Evolutionary conservation across 2,113 vertebrate genomes (phyloP).

Genomic region (Bubo blakistoni): DNA sequence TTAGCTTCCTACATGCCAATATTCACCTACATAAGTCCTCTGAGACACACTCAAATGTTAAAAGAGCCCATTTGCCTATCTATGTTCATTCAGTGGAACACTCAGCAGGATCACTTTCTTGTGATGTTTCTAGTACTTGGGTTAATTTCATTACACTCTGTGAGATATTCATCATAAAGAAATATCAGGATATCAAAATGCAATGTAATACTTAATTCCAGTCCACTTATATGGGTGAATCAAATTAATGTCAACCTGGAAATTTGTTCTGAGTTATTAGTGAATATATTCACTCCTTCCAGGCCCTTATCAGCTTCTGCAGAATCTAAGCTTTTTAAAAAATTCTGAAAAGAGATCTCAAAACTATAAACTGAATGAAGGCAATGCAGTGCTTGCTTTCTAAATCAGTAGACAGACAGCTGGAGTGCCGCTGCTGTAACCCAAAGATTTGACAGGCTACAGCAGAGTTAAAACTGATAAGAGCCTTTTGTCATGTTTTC

Average conservation of each 20-base stretch:
- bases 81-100: constrained; percentile 5
- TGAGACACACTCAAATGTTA: neutral
- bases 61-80: constrained; percentile 23
- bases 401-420: constrained; percentile 36
- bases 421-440: constrained; percentile 34
- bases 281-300: constrained; percentile 11
- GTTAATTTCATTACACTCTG: constrained; percentile 39
- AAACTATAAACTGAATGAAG: constrained; percentile 13
- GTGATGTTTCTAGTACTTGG: constrained; percentile 35
- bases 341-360: neutral
- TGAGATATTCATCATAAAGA: constrained; percentile 46
- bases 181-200: constrained; percentile 55
- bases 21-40: neutral
- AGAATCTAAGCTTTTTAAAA: neutral
- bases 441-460: constrained; percentile 49
- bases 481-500: constrained; percentile 54
- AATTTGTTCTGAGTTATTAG: constrained; percentile 18
- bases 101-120: constrained; percentile 37
- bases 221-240: constrained; percentile 18
- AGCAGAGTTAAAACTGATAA: constrained; percentile 55
- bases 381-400: neutral
- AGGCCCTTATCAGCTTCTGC: constrained; percentile 15
- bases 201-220: constrained; percentile 20
- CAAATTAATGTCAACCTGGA: constrained; percentile 39
- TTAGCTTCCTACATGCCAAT: neutral